A percentile compares a stretch with the other conserved stretches of the same genome.
These are phyloP conservation scores for Sciurus carolinensis DNA, from an alignment of 2,797 vertebrate species.

Conservation along the genomic window DNA sequence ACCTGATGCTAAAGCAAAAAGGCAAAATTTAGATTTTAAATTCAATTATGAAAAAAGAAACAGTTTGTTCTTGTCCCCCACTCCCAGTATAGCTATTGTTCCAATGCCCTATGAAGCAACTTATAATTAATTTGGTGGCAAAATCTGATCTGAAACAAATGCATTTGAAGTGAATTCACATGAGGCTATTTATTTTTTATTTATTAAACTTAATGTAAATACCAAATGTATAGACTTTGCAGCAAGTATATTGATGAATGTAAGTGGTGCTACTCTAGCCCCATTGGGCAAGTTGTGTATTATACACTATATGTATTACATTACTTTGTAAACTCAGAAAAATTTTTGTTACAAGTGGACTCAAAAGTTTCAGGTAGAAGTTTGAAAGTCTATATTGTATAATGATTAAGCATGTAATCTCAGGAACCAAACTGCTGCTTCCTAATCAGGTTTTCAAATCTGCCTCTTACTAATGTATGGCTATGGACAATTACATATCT, in stretches of 20 bases:
- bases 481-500: neutral
- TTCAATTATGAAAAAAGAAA: neutral
- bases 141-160: neutral
- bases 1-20: neutral
- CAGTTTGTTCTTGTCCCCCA: neutral
- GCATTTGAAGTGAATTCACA: neutral
- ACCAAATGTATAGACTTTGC: neutral
- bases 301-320: neutral
- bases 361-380: neutral
- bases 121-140: neutral
- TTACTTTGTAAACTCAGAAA: constrained; percentile 18
- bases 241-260: neutral
- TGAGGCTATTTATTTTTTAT: neutral
- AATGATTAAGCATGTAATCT: neutral
- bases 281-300: neutral
- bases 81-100: neutral
- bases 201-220: constrained; percentile 4
- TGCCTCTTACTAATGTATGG: neutral
- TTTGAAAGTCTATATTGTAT: neutral
- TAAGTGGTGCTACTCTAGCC: neutral
- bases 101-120: neutral
- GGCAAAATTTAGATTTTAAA: neutral
- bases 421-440: neutral
- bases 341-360: neutral
- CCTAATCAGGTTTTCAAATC: neutral